Evolutionary conservation across 2,797 vertebrate genomes (phyloP).

Genomic region (Anableps anableps): DNA sequence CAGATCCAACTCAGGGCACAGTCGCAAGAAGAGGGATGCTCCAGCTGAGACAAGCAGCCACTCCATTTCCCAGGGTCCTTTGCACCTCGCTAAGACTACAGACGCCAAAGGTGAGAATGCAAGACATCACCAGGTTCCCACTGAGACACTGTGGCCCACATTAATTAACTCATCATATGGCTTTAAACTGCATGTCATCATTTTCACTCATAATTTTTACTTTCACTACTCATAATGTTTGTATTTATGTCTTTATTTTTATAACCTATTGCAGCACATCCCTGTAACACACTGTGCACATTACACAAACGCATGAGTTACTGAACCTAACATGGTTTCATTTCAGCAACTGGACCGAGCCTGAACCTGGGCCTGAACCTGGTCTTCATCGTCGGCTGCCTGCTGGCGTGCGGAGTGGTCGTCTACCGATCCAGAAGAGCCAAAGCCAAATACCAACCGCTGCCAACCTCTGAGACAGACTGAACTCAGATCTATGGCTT

Average conservation of each 20-base stretch:
- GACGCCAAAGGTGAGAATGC: conserved; percentile 25
- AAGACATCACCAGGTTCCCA: neutral
- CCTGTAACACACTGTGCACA: too few relatives aligned
- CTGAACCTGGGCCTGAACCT: conserved; percentile 28
- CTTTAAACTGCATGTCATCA: too few relatives aligned
- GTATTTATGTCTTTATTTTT: too few relatives aligned
- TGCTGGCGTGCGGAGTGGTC: conserved; percentile 29
- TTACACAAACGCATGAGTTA: too few relatives aligned
- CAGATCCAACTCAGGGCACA: neutral
- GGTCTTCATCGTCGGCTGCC: conserved; percentile 23
- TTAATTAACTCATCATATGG: too few relatives aligned
- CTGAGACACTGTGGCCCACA: too few relatives aligned
- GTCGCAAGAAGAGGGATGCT: conserved; percentile 32
- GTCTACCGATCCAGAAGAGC: conserved; percentile 20
- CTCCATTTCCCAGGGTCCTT: conserved; percentile 71
- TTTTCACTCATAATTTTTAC: too few relatives aligned
- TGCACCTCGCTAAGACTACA: conserved; percentile 33
- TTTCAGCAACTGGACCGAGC: conserved; percentile 8
- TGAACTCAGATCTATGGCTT: neutral
- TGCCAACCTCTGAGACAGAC: conserved; percentile 5
- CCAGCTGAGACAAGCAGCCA: conserved; percentile 47
- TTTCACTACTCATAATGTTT: too few relatives aligned
- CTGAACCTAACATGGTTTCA: neutral
- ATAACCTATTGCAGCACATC: too few relatives aligned
- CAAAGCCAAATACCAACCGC: conserved; percentile 20